phyloP scores from a whole-genome alignment of 2,888 invertebrate species.

The Plusia festucae region DNA sequence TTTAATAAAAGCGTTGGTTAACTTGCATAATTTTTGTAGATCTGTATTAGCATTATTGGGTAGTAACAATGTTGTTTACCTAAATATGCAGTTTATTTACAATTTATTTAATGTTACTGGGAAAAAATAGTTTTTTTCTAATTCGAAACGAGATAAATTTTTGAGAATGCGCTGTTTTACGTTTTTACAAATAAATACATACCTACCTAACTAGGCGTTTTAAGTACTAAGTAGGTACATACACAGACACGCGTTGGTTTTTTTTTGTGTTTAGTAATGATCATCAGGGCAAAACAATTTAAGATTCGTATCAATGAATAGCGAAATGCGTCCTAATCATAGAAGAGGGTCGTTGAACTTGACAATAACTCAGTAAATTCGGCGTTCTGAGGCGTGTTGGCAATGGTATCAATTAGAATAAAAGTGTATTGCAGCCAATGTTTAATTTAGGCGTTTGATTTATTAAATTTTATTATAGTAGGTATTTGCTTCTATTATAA shows the following conservation, averaged over 20 bases:
- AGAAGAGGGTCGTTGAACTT: constrained; percentile 71
- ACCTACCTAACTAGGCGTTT: too few species aligned
- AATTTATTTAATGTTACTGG: too few species aligned
- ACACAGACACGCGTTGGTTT: neutral
- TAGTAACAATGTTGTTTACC: neutral
- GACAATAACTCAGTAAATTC: constrained; percentile 67
- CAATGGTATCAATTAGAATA: constrained; percentile 56
- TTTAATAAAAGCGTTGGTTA: neutral
- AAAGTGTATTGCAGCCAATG: constrained; percentile 17
- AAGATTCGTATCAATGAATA: constrained; percentile 39
- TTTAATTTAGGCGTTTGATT: constrained; percentile 7
- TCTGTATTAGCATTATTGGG: too few species aligned
- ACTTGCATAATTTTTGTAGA: neutral
- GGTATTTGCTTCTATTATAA: neutral
- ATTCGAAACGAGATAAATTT: too few species aligned
- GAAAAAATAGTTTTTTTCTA: too few species aligned
- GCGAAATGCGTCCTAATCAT: constrained; percentile 63
- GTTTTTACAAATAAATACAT: too few species aligned
- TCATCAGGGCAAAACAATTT: neutral
- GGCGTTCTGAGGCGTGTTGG: constrained; percentile 61
- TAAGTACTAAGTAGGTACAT: neutral
- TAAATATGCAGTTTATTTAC: too few species aligned
- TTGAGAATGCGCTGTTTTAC: too few species aligned
- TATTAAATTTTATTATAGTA: neutral
- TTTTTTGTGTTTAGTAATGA: too few species aligned